A percentile compares a stretch with the other conserved stretches of the same genome.
These are phyloP conservation scores for Nasonia oneida DNA, from an alignment of 2,888 invertebrate genomes.

Conservation along the genomic window DNA sequence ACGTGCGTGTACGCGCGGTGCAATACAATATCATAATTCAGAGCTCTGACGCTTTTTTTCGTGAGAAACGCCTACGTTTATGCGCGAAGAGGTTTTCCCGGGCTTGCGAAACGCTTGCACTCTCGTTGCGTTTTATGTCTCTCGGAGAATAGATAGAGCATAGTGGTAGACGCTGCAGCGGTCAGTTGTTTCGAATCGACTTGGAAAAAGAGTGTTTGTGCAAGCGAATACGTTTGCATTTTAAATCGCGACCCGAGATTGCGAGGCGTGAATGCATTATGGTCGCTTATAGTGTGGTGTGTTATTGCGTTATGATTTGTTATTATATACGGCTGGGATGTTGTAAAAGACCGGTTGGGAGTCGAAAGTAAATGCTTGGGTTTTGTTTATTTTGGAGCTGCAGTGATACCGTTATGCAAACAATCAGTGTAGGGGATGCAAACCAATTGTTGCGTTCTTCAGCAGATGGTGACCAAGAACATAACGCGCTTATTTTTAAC, in stretches of 20 bases:
- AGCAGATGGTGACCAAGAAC: no score
- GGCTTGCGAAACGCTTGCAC: constrained; percentile 20
- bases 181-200: not conserved
- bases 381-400: not conserved
- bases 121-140: not conserved
- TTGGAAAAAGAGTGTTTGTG: constrained; percentile 18
- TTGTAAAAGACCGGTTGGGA: not conserved
- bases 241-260: not conserved
- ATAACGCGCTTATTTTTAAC: no score
- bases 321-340: not conserved
- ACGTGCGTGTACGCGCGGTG: not conserved
- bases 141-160: not conserved
- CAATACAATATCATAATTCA: constrained; percentile 27
- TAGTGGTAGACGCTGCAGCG: not conserved
- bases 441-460: no score
- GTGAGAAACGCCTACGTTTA: not conserved
- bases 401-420: no score
- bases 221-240: not conserved
- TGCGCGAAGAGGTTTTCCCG: not conserved
- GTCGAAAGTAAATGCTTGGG: not conserved
- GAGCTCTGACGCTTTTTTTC: not conserved
- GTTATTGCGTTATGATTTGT: not conserved
- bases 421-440: no score
- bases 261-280: constrained; percentile 5
- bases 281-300: no score